Percentiles rank a stretch among this genome's conserved stretches.
phyloP scores from a whole-genome alignment of 1,140 invertebrate species.

The Drosophila watanabei region DNA sequence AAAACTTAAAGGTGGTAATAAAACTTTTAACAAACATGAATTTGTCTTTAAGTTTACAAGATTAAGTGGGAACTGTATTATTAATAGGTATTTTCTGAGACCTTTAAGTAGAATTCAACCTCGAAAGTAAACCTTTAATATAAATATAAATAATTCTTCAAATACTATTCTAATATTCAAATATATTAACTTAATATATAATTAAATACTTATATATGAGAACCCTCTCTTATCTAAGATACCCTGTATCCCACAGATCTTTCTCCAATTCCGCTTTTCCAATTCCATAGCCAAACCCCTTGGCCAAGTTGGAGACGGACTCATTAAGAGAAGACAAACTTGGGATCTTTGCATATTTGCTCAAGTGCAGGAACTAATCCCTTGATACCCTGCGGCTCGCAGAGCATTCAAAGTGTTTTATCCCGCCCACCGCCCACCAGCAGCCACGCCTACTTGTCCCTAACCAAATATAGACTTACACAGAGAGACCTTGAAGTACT shows the following conservation, averaged over 20 bases:
- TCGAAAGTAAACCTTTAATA: background rate
- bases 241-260: constrained; percentile 12
- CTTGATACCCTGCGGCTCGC: constrained; percentile 41
- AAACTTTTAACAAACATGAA: background rate
- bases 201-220: background rate
- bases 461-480: constrained; percentile 32
- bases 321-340: constrained; percentile 56
- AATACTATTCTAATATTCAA: background rate
- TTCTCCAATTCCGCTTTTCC: constrained; percentile 7
- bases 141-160: background rate
- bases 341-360: constrained; percentile 57
- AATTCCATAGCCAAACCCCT: constrained; percentile 17
- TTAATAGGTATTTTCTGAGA: background rate
- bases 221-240: background rate
- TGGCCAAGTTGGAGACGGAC: constrained; percentile 28
- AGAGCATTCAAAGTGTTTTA: constrained; percentile 48
- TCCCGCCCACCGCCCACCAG: constrained; percentile 3
- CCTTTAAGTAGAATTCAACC: background rate
- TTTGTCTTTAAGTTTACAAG: background rate
- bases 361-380: constrained; percentile 55
- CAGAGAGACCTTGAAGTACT: background rate
- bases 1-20: background rate
- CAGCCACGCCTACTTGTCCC: constrained; percentile 5
- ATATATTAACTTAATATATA: too few species aligned
- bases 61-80: background rate